Base-by-base conservation (phyloP, 1,140 invertebrate species). In the Drosophila nebulosa region DNA sequence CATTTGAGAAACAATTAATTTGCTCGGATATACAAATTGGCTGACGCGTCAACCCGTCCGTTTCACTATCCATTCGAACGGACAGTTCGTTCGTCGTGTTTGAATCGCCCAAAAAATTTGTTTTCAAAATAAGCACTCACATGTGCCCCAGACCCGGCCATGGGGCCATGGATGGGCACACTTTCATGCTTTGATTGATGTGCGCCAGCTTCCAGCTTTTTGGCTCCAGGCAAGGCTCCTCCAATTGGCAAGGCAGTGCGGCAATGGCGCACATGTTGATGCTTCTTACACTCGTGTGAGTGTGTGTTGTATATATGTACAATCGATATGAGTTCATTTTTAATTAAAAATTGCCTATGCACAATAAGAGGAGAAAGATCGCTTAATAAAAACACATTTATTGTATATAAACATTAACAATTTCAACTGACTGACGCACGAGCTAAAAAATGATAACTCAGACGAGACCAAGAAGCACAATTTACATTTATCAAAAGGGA, bases 1-100 rank as follows among this genome's bases (percentile, higher is more conserved):
- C 83, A 81, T 86, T 86, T 74, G 70, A 68, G 65, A 81, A 88
- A 81, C 74, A 85, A 85, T 85, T 86, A 85, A 85, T 86, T 85
- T 46, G 58, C 22, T 24, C 42, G 74, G 68, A 64, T 74, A 78
- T 61, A 74, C 83, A 78, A 80, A 79, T 76, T 64, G 67, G 56
- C 27, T 58, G 32, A 2, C 7, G 62, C 22, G 46, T 16, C 64
- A 61, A 50, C 30, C 50, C 42, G 27, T 69, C 35, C 36, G 65
- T 16, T 35, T 62, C 24, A 30, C 22, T 36, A 55, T 64, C 51
- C 67, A 35, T 74, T 61, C 62, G 46, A n/a, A n/a, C n/a, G n/a
- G n/a, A n/a, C n/a, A n/a, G n/a, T n/a, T n/a, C 67, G 42, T 74
- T 61, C 62, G 46, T 63, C 27, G 51, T 36, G 51, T 36, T 51